Evolutionary conservation across 2,113 vertebrate species (phyloP).

Genomic region (Noctilio leporinus): DNA sequence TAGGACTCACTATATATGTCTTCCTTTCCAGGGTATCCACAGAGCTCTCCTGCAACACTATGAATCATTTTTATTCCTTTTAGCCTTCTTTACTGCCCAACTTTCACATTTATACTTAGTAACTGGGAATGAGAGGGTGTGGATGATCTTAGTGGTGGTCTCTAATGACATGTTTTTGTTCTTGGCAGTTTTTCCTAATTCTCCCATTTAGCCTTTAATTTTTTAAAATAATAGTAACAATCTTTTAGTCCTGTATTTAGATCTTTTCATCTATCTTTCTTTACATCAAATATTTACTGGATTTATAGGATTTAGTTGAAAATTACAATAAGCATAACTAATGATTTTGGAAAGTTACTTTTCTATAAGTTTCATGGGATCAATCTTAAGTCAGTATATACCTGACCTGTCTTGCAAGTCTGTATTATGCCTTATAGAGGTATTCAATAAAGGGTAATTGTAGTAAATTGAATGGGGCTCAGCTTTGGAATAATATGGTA

Average conservation of each 20-base stretch:
- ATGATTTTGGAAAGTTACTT: not conserved
- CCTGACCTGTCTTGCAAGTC: rapidly evolving
- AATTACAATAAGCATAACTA: not conserved
- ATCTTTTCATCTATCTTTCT: not conserved
- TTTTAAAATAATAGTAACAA: not conserved
- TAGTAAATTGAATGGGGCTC: not conserved
- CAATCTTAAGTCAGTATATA: rapidly evolving
- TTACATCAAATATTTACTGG: not conserved
- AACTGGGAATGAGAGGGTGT: not conserved
- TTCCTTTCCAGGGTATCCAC: not conserved
- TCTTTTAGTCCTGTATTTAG: not conserved
- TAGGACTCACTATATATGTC: too few species aligned
- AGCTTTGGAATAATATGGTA: not conserved
- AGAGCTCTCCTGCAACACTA: not conserved
- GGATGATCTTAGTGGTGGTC: not conserved
- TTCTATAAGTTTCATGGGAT: not conserved
- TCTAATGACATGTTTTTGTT: not conserved
- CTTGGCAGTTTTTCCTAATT: not conserved
- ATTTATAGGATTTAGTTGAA: not conserved
- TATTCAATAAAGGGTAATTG: not conserved
- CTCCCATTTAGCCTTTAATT: not conserved
- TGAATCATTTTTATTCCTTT: not conserved
- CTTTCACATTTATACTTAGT: not conserved
- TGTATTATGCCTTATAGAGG: rapidly evolving
- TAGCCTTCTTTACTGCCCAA: not conserved